Base-by-base conservation (phyloP, 2,888 invertebrate species). In the Drosophila mettleri region DNA sequence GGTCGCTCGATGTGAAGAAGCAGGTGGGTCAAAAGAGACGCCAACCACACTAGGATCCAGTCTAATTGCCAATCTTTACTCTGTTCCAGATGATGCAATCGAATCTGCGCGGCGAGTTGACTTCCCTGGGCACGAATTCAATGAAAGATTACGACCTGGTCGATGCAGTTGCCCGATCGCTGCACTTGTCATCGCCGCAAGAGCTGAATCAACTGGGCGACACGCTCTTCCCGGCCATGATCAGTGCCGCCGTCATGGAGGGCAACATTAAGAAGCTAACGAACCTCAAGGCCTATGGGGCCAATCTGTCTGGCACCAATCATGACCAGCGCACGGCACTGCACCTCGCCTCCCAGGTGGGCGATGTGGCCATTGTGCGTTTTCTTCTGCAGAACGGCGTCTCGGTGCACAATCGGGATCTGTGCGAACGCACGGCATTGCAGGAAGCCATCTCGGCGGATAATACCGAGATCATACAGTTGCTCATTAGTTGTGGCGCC, bases 21-120 rank as follows among this genome's bases (percentile, higher is more conserved):
- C 93, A 94, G 91, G 95, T 95, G 89, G 90, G 86, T 70, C 45
- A 1, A 5, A 0, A 8, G 14, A 1, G 18, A 27, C 12, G 3
- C 0, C 8, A 38, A 3, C 14, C 18, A 1, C 8, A 2, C 22
- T 8, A 1, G 2, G 20, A 41, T 7, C 0, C n/a, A 41, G 4
- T 10, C 20, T 48, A 4, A 27, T 36, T 33, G 3, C 3, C 9
- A 8, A 22, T 8, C 7, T 39, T 20, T 16, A 6, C 2, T n/a
- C 8, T 20, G 10, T 59, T 48, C 29, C 90, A 96, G 95, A 95
- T 96, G 95, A 95, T 98, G 94, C 93, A 94, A 70, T 94, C 94
- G 1, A 96, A 95, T 89, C 93, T 98, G 33, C 93, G 97, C 49
- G 98, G 98, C 1, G 98, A 98, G 91, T 91, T 98, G 78, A 96